These are phyloP conservation scores for Serinus canaria DNA, from an alignment of 2,113 vertebrate species.

Conservation along the genomic window DNA sequence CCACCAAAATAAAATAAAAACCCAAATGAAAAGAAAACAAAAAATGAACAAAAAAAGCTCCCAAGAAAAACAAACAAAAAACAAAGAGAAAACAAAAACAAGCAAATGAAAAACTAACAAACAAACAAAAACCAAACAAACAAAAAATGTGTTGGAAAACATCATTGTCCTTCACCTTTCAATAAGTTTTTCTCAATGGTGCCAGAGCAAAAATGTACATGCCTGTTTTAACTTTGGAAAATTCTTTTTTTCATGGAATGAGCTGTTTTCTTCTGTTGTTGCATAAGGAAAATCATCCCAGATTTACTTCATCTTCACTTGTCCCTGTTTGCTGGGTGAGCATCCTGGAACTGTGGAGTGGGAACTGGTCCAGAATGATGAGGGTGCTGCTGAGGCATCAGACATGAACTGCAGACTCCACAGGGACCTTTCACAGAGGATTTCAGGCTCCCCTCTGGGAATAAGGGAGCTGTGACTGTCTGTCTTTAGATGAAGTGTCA, in stretches of 20 bases:
- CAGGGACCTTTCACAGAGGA: not conserved
- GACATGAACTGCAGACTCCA: not conserved
- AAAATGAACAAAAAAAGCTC: not conserved
- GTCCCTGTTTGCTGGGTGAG: not conserved
- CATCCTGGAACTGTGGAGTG: rapidly evolving
- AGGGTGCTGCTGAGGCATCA: not conserved
- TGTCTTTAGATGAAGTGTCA: not conserved
- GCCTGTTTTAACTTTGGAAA: not conserved
- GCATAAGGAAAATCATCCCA: not conserved
- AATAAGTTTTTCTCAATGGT: not conserved
- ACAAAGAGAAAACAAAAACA: not conserved
- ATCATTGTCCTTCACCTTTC: not conserved
- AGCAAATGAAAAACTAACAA: not conserved
- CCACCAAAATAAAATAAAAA: not conserved
- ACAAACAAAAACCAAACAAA: not conserved
- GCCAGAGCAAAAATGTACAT: rapidly evolving
- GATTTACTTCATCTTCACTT: not conserved
- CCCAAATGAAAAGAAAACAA: too few species aligned
- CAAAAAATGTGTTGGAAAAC: not conserved
- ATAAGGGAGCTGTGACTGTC: not conserved
- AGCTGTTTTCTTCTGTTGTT: not conserved
- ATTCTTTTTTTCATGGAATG: not conserved
- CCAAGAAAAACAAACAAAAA: not conserved
- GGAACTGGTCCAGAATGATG: not conserved
- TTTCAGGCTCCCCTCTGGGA: not conserved